Conservation (phyloP, 2,888 invertebrate genomes). For the Caenorhabditis plicata region DNA sequence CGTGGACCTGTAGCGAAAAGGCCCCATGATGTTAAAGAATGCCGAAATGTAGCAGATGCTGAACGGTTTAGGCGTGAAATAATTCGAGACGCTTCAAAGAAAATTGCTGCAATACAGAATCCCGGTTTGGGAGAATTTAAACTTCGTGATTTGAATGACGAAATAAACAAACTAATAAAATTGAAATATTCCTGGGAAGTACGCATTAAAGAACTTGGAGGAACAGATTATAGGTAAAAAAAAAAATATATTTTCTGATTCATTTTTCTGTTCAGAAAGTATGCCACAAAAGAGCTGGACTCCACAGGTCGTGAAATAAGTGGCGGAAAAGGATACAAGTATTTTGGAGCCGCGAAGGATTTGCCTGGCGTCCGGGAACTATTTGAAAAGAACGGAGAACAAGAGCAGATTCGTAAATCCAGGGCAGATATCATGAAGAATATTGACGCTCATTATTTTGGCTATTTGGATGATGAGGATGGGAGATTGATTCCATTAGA, state of each 20-base stretch:
- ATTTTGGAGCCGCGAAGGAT: slow-evolving; percentile 71
- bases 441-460: slow-evolving; percentile 98
- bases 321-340: slow-evolving; percentile 95
- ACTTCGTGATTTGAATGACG: slow-evolving; percentile 95
- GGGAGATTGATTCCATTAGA: slow-evolving; percentile 88
- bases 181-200: slow-evolving; percentile 86
- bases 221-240: slow-evolving; percentile 76
- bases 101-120: slow-evolving; percentile 92
- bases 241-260: not conserved
- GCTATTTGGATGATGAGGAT: slow-evolving; percentile 91
- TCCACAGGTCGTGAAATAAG: slow-evolving; percentile 93
- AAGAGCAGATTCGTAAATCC: slow-evolving; percentile 77
- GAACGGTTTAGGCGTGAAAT: slow-evolving; percentile 84
- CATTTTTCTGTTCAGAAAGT: slow-evolving; percentile 49
- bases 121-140: slow-evolving; percentile 97
- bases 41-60: slow-evolving; percentile 84
- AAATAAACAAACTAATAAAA: slow-evolving; percentile 93
- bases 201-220: slow-evolving; percentile 89
- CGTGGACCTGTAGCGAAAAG: slow-evolving; percentile 59
- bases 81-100: slow-evolving; percentile 90
- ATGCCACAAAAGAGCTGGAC: slow-evolving; percentile 73
- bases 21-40: slow-evolving; percentile 79
- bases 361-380: slow-evolving; percentile 94
- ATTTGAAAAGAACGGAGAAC: slow-evolving; percentile 77
- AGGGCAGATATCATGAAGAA: slow-evolving; percentile 95